These are phyloP conservation scores for Phragmatobia fuliginosa DNA, from an alignment of 2,888 invertebrate species.

Conservation along the genomic window DNA sequence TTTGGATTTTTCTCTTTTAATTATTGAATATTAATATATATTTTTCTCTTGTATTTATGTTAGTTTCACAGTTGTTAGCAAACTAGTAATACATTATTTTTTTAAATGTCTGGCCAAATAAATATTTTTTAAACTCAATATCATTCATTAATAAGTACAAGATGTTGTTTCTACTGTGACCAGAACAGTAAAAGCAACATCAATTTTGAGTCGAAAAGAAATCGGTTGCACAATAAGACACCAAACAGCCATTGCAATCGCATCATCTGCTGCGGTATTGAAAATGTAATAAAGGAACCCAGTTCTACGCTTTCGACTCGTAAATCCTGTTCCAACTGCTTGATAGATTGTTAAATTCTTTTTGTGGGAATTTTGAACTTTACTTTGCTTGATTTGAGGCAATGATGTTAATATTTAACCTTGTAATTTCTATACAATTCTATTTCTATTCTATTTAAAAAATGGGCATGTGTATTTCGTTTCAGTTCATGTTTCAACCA, in stretches of 20 bases:
- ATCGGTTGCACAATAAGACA: slow-evolving; percentile 59
- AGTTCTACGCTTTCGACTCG: slow-evolving; percentile 35
- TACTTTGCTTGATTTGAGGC: background rate
- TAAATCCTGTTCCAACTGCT: slow-evolving; percentile 46
- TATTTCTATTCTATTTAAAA: too few relatives aligned
- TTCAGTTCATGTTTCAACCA: too few relatives aligned
- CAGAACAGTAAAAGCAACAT: slow-evolving; percentile 47
- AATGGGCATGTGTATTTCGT: too few relatives aligned
- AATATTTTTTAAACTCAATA: background rate
- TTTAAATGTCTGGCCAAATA: background rate
- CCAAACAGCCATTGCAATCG: slow-evolving; percentile 56
- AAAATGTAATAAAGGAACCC: slow-evolving; percentile 62
- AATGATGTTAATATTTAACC: background rate
- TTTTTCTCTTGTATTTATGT: too few relatives aligned
- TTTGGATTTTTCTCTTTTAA: too few relatives aligned
- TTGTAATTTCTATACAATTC: too few relatives aligned
- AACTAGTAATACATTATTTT: too few relatives aligned
- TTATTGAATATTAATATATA: too few relatives aligned
- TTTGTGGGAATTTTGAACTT: slow-evolving; percentile 22
- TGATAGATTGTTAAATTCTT: slow-evolving; percentile 50
- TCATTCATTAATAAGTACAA: slow-evolving; percentile 32
- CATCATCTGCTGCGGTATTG: slow-evolving; percentile 62
- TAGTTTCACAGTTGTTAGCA: too few relatives aligned
- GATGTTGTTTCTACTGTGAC: too few relatives aligned
- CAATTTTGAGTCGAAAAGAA: slow-evolving; percentile 55